Evolutionary conservation across 2,797 vertebrate genomes (phyloP).

Genomic region (Clarias laeviceps): DNA sequence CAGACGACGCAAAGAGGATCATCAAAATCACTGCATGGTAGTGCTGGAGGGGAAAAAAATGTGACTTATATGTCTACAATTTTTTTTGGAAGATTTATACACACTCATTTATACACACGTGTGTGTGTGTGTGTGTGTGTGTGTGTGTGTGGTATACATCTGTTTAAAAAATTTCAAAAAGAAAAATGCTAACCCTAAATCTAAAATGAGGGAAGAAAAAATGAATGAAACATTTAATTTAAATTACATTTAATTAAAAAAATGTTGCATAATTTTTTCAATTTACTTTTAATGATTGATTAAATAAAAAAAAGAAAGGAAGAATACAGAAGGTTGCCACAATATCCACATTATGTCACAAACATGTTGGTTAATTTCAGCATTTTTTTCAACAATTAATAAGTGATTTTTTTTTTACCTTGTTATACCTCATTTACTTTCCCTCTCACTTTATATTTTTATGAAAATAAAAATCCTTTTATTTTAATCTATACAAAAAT

Average conservation of each 20-base stretch:
- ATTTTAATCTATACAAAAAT: no score
- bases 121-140: no score
- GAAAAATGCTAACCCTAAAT: neutral
- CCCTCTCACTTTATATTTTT: no score
- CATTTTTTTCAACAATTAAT: neutral
- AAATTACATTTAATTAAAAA: no score
- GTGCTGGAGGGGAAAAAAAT: neutral
- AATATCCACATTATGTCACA: neutral
- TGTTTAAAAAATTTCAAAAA: neutral
- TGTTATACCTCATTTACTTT: no score
- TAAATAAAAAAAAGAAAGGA: neutral
- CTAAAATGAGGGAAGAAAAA: neutral
- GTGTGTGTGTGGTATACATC: no score
- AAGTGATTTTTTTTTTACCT: no score
- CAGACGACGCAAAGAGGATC: neutral
- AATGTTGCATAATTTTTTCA: neutral
- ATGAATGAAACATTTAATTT: neutral
- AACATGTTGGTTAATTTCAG: neutral
- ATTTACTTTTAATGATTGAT: neutral
- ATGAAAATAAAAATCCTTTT: no score
- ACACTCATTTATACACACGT: no score
- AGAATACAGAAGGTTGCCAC: no score
- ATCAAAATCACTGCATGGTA: neutral
- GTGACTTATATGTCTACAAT: no score
- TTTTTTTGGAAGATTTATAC: no score